Conservation (phyloP, 2,113 vertebrate genomes). For the Nothoprocta perdicaria region DNA sequence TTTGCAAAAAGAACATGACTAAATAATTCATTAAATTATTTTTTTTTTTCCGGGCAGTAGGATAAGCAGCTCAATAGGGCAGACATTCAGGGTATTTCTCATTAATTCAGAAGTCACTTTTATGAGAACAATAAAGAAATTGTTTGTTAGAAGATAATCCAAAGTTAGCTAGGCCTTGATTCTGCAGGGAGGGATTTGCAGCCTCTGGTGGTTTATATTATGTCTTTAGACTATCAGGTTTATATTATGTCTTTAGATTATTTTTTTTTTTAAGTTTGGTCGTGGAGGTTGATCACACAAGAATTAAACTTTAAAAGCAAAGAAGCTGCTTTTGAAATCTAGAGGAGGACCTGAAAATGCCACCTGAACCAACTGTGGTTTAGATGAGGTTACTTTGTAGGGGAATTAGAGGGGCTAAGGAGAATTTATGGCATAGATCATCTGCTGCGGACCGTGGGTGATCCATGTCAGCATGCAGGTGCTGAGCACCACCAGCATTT, state of each 20-base stretch:
- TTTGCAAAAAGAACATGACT: conserved; percentile 23
- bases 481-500: neutral
- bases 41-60: conserved; percentile 20
- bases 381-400: neutral
- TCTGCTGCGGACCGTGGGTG: neutral
- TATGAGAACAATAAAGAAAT: conserved; percentile 51
- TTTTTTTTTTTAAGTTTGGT: conserved; percentile 20
- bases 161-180: conserved; percentile 1
- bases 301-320: conserved; percentile 19
- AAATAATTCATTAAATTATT: conserved; percentile 60
- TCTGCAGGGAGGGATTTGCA: conserved; percentile 19
- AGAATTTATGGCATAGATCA: neutral
- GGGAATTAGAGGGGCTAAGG: neutral
- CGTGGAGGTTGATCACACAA: neutral
- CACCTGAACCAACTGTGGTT: neutral
- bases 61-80: neutral
- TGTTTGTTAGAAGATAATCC: conserved; percentile 38
- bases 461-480: fast-evolving
- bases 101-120: conserved; percentile 60
- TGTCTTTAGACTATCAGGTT: conserved; percentile 13
- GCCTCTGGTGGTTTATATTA: neutral
- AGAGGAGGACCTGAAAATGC: neutral
- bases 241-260: conserved; percentile 41
- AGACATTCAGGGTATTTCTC: conserved; percentile 43
- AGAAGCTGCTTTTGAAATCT: neutral